Evolutionary conservation across 2,113 vertebrate genomes (phyloP).

Genomic region (Cephalopterus ornatus): DNA sequence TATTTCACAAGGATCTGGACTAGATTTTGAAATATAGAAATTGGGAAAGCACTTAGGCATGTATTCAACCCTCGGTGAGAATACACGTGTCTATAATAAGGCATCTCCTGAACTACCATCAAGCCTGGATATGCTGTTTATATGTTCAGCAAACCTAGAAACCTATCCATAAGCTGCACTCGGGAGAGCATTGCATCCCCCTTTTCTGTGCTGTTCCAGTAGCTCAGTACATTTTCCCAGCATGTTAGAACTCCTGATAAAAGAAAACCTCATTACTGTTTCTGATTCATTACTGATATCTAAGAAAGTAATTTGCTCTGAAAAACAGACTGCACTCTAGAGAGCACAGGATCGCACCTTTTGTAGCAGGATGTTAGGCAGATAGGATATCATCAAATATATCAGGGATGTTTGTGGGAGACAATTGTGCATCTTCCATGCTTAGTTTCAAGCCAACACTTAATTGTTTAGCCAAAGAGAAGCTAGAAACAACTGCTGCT

Average conservation of each 20-base stretch:
- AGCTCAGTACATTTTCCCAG: neutral
- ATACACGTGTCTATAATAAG: neutral
- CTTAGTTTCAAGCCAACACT: neutral
- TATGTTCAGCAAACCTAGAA: neutral
- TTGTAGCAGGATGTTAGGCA: neutral
- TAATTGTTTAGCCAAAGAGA: neutral
- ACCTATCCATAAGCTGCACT: neutral
- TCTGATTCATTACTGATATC: neutral
- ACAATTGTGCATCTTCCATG: neutral
- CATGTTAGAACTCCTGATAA: neutral
- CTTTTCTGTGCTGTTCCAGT: neutral
- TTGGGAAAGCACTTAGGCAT: neutral
- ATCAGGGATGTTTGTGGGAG: neutral
- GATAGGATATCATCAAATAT: neutral
- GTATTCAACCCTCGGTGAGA: neutral
- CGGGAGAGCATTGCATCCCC: neutral
- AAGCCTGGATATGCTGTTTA: neutral
- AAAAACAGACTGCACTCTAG: neutral
- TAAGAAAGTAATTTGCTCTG: constrained; percentile 4
- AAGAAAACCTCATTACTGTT: constrained; percentile 15
- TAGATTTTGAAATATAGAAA: neutral
- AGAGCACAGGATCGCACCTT: neutral
- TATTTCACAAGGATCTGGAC: neutral
- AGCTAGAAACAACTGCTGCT: neutral
- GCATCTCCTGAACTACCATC: neutral